Evolutionary conservation across 1,140 invertebrate species (phyloP), one percentile per base, ranked within the genome.

Genomic region (Diorhabda sublineata): DNA sequence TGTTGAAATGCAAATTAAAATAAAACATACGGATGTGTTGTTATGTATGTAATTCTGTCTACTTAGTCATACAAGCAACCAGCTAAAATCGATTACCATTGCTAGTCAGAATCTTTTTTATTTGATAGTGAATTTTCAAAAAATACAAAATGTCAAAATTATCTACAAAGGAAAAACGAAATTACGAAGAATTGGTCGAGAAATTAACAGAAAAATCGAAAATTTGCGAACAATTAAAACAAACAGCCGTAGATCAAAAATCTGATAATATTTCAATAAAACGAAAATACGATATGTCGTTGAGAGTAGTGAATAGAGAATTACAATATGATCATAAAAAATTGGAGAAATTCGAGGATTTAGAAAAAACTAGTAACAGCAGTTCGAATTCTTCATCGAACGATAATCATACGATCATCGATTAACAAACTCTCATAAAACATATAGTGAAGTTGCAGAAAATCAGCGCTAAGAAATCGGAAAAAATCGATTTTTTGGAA

Each of bases 401-500:
- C 79, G 79, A 77, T 61, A 81, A 79, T 41, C 74, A 78, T 45
- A 69, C 65, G 11, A 86, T 90, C n/a, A 86, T 90, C n/a, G 90
- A 91, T 75, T 88, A 89, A 64, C 91, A 95, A 79, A 84, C 90
- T 8, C 78, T 98, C 52, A 92, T 98, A 41, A 94, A 98, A 76
- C 87, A 93, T 69, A 96, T 98, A 68, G 89, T 97, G 3, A 91
- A 91, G 67, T 82, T 98, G 45, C 96, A 98, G 82, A 85, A 91
- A 66, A 86, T 88, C 11, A 89, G 92, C 70, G 94, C 93, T 1
- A 87, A 91, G 43, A 88, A 91, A 77, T 90, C 92, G 3, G 96
- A 98, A 79, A 96, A 96, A 77, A 87, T 97, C 67, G 96, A 98
- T 76, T 97, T 97, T 81, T 82, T 97, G 0, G 92, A 97, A 81